Base-by-base conservation (phyloP, 2,888 invertebrate genomes). In the Sinodicranocentrus sp. region DNA sequence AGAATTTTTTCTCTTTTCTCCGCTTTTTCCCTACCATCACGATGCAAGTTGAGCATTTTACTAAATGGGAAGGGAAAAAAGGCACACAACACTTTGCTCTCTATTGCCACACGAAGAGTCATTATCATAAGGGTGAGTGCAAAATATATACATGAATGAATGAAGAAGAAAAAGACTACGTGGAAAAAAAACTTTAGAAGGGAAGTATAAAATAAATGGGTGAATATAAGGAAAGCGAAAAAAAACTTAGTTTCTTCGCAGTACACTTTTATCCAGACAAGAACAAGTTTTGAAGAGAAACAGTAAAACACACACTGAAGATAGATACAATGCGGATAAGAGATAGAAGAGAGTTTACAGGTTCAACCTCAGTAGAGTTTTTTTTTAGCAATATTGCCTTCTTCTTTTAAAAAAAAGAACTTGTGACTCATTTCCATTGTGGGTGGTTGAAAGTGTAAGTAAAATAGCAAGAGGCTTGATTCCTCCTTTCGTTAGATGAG, bases 101-200 rank as follows among this genome's bases (percentile, higher is more conserved):
- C 59, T 8, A 65, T 65, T 65, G 33, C 39, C 33, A 15, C 28
- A 28, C 63, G 63, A 33, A 65, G 25, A 59, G 5, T 21, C 25
- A 65, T 65, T 65, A 33, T 65, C 33, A 65, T 65, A 65, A 65
- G 63, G 21, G 33, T 65, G 39, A 65, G 39, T 39, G 63, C 19
- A 17, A 65, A 39, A 39, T 13, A 39, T 39, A 39, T 13, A 39
- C 13, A 39, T 59, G 59, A 23, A 59, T 59, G 59, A 23, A 59
- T 59, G 59, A 59, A 23, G 25, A 19, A 21, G 21, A 21, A 52
- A n/a, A 52, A 52, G 17, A 52, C 52, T 13, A 52, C 52, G 52
- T 39, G 13, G 13, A 39, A 8, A 6, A 39, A 39, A 13, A 39
- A 8, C 39, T 13, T 39, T 6, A 39, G 39, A 39, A 8, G 39